phyloP scores from a whole-genome alignment of 92 coral and sea anemone species.

The Nematostella vectensis region DNA sequence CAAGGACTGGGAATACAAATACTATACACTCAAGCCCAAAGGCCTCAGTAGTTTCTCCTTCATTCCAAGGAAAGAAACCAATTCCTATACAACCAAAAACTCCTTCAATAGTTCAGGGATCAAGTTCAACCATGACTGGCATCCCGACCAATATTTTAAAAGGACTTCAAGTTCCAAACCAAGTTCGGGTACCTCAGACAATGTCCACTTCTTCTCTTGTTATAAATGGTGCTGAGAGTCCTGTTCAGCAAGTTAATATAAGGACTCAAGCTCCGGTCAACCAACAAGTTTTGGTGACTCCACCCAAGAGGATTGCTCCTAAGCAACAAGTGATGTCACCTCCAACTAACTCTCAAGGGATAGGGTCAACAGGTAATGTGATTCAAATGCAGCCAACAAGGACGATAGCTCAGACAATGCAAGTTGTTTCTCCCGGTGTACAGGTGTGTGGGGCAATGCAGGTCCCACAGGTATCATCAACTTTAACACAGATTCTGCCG shows the following conservation, averaged over 20 bases:
- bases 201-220: constrained; percentile 19
- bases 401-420: constrained; percentile 35
- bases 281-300: constrained; percentile 32
- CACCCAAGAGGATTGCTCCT: constrained; percentile 75
- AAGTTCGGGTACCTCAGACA: constrained; percentile 22
- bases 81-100: constrained; percentile 81
- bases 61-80: constrained; percentile 75
- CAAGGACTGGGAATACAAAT: constrained; percentile 8
- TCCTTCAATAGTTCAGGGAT: constrained; percentile 25
- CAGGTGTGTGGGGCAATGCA: constrained; percentile 23
- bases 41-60: constrained; percentile 20
- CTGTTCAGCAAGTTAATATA: constrained; percentile 4
- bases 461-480: background rate
- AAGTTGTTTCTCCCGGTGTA: constrained; percentile 19
- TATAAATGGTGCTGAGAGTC: constrained; percentile 22
- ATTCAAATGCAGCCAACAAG: constrained; percentile 30
- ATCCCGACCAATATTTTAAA: constrained; percentile 11
- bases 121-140: no score
- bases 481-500: constrained; percentile 5
- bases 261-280: constrained; percentile 20
- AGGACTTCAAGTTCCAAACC: constrained; percentile 25
- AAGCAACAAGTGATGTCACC: constrained; percentile 64
- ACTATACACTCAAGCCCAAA: constrained; percentile 15
- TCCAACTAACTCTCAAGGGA: constrained; percentile 29
- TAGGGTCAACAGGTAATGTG: constrained; percentile 23